Evolutionary conservation across 2,797 vertebrate species (phyloP).

Genomic region (Amphiprion clarkii): DNA sequence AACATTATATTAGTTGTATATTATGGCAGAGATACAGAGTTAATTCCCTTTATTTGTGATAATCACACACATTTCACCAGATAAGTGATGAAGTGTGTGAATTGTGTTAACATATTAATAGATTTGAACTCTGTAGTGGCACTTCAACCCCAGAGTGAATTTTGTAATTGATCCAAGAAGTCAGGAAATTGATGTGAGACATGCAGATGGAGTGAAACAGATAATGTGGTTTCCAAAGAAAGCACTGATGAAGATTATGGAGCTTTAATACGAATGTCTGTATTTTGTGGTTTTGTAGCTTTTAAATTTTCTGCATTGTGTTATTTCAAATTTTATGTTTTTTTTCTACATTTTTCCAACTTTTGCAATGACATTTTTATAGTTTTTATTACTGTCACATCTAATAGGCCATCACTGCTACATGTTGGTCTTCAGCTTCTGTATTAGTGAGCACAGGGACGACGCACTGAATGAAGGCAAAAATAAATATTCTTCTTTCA

Average conservation of each 20-base stretch:
- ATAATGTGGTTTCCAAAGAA: neutral
- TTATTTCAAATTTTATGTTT: neutral
- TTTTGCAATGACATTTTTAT: neutral
- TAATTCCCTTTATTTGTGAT: neutral
- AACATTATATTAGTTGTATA: neutral
- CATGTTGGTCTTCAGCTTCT: neutral
- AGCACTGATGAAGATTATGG: neutral
- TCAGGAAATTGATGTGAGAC: neutral
- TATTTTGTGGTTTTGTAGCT: neutral
- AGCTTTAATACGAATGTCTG: conserved; percentile 7
- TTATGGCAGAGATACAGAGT: neutral
- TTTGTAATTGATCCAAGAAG: neutral
- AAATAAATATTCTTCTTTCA: neutral
- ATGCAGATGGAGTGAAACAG: neutral
- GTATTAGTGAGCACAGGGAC: too few species aligned
- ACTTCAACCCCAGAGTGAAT: neutral
- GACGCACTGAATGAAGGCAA: too few species aligned
- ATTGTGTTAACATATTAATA: neutral
- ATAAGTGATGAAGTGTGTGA: neutral
- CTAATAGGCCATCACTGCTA: neutral
- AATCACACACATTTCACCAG: neutral
- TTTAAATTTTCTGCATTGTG: neutral
- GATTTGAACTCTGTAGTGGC: neutral
- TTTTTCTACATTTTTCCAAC: neutral
- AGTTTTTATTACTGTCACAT: neutral